Base-by-base conservation (phyloP, 2,797 vertebrate genomes). In the Lepus oiostolus region DNA sequence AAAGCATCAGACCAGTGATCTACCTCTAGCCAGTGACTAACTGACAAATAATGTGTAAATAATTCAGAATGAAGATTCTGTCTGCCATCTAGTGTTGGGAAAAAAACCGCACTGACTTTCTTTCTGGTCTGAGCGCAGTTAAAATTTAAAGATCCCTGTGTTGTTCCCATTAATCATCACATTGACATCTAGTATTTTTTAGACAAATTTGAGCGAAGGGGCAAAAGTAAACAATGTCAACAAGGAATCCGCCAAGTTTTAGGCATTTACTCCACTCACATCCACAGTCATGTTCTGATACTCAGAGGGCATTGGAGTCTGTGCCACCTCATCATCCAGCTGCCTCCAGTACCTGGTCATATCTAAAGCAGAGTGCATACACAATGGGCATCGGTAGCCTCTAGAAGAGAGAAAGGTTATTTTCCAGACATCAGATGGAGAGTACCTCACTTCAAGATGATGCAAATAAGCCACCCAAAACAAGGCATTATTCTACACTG, bases 321-420 rank as follows among this genome's bases (percentile, higher is more conserved):
- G 98, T 0, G 99, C 98, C 0, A 99, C 99, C 92, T 99, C 99
- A 0, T 98, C 97, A 95, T 99, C 99, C 63, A 99, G 98, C 93
- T 99, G 98, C 5, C 98, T 98, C 99, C 99, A 99, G 85, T 98
- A 98, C 8, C 97, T 86, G 6, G 98, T 97, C 99, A 99, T 99
- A 92, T 99, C 97, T 77, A 99, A 96, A 7, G 98, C 99, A 0
- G 99, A 99, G 93, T 99, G 99, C 99, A 99, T 99, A 96, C 99
- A 99, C 83, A 99, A 93, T 0, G 99, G 99, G 96, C 99, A 99
- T 86, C 99, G 98, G 97, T 99, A 99, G 5, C 98, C 99, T 92
- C 99, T 99, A 96, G 58, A 68, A 87, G 67, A 95, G 54, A 62
- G 1, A 22, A 38, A n/a, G 11, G 72, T 95, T 74, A 94, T 74